A percentile compares a stretch with the other conserved stretches of the same genome.
phyloP scores from a whole-genome alignment of 2,797 vertebrate genomes.

The Myotis vivesi region DNA sequence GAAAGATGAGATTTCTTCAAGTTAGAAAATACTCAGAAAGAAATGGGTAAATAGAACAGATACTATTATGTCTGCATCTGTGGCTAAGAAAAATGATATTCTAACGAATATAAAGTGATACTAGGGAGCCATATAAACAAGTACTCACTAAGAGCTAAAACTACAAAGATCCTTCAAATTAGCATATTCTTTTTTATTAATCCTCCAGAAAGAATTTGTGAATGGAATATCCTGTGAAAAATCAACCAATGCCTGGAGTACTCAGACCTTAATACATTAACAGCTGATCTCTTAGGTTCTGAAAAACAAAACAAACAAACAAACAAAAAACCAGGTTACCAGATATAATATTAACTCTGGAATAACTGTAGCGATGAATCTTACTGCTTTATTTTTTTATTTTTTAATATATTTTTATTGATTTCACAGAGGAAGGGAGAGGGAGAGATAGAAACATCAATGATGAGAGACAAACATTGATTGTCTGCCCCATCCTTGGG shows the following conservation, averaged over 20 bases:
- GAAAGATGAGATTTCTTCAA: not conserved
- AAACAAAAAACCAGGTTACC: conserved; percentile 12
- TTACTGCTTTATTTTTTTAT: not conserved
- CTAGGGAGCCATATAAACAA: not conserved
- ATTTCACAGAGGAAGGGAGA: too few species aligned
- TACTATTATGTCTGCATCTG: not conserved
- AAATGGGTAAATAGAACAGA: conserved; percentile 47
- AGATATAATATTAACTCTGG: conserved; percentile 29
- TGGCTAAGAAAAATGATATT: conserved; percentile 53
- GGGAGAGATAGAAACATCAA: too few species aligned
- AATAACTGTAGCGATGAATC: conserved; percentile 37
- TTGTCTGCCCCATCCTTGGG: too few species aligned
- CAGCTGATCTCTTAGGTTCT: conserved; percentile 12
- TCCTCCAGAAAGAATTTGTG: conserved; percentile 23
- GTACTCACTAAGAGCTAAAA: not conserved
- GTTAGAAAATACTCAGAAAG: conserved; percentile 48
- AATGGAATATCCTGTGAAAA: conserved; percentile 14
- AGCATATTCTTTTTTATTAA: not conserved
- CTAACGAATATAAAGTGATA: conserved; percentile 31
- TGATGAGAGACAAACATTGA: too few species aligned
- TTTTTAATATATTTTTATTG: too few species aligned
- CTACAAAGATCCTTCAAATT: conserved; percentile 5
- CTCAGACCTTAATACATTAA: conserved; percentile 31
- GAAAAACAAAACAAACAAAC: not conserved
- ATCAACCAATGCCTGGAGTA: not conserved